Percentiles rank a stretch among this genome's conserved stretches.
Conservation (phyloP, 2,888 invertebrate species). For the Amblyteles armatorius region DNA sequence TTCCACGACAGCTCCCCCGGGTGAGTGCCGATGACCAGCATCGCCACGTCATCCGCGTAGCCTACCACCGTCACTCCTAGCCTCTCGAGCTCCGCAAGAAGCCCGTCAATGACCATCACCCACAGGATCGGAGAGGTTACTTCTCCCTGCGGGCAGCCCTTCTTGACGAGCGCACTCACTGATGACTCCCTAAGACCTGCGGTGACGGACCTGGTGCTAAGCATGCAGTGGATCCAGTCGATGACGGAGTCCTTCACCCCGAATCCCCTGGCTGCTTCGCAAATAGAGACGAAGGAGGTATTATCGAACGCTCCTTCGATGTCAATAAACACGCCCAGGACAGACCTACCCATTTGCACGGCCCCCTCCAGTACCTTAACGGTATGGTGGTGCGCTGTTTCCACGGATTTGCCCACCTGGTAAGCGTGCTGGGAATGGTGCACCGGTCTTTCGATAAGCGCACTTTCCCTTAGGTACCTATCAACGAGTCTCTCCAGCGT, state of each 20-base stretch:
- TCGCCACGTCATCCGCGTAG: conserved; percentile 20
- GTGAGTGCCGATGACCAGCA: too few species aligned
- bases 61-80: conserved; percentile 24
- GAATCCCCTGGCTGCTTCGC: too few species aligned
- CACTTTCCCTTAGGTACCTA: conserved; percentile 55
- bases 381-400: conserved; percentile 55
- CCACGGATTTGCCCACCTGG: conserved; percentile 62
- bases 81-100: conserved; percentile 32
- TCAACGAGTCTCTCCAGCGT: conserved; percentile 72
- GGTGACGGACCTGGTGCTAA: conserved; percentile 8
- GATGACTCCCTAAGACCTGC: conserved; percentile 25
- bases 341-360: conserved; percentile 20
- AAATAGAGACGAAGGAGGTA: too few species aligned
- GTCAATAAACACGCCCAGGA: conserved; percentile 62
- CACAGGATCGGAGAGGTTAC: conserved; percentile 54
- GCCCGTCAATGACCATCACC: conserved; percentile 49
- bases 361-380: conserved; percentile 47
- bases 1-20: too few species aligned
- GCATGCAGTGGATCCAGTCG: conserved; percentile 45
- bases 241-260: conserved; percentile 21
- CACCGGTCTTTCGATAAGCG: conserved; percentile 33
- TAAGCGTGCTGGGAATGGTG: conserved; percentile 67
- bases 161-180: conserved; percentile 17
- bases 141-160: background rate
- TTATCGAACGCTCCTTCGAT: conserved; percentile 67